phyloP scores from a whole-genome alignment of 2,888 invertebrate species.

The Drosophila neotestacea region DNA sequence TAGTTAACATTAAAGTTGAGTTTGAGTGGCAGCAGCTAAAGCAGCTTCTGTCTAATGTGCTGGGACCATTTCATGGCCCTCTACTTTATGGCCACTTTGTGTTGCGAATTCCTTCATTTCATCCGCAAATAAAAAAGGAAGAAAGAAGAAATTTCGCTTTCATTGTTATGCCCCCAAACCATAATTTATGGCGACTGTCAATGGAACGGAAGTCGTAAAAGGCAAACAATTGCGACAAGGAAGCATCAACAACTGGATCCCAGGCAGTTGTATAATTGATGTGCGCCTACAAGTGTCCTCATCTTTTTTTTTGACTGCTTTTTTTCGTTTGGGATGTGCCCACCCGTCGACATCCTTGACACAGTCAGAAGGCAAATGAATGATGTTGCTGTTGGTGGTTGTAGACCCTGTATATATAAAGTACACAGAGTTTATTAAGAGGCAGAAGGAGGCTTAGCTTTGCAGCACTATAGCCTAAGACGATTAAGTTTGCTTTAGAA shows the following conservation, averaged over 20 bases:
- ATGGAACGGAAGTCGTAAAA: slow-evolving; percentile 63
- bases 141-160: slow-evolving; percentile 42
- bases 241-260: slow-evolving; percentile 16
- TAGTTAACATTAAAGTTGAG: slow-evolving; percentile 6
- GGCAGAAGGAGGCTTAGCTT: too few relatives aligned
- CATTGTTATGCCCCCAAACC: slow-evolving; percentile 54
- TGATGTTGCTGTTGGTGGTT: slow-evolving; percentile 24
- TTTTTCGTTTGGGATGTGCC: neutral
- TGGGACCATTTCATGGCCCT: slow-evolving; percentile 25
- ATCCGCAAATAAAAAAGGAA: slow-evolving; percentile 1
- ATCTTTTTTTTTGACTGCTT: slow-evolving; percentile 6
- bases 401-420: too few relatives aligned
- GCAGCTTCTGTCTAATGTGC: slow-evolving; percentile 32
- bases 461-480: too few relatives aligned
- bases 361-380: slow-evolving; percentile 56
- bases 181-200: slow-evolving; percentile 64
- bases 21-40: slow-evolving; percentile 21
- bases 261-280: slow-evolving; percentile 68
- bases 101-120: slow-evolving; percentile 8
- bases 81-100: slow-evolving; percentile 45
- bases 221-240: slow-evolving; percentile 58
- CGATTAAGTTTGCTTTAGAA: too few relatives aligned
- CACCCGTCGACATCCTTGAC: slow-evolving; percentile 57
- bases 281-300: slow-evolving; percentile 43
- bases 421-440: too few relatives aligned